Conservation (phyloP, 2,797 vertebrate species). For the Tauraco hartlaubi region DNA sequence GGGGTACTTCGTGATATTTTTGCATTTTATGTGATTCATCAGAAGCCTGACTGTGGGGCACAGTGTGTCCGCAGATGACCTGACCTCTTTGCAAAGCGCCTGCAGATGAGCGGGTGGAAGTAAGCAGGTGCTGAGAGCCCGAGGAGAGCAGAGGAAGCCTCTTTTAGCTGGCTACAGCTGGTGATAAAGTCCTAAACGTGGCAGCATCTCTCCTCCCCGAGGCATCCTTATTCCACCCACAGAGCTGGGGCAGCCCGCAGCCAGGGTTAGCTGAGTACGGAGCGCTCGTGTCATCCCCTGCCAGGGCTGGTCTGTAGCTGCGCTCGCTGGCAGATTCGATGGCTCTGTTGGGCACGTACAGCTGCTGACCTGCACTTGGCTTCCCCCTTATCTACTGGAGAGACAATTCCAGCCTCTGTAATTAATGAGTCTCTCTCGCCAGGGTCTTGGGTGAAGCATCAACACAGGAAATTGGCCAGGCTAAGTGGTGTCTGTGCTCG, state of each 20-base stretch:
- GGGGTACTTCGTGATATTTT: not conserved
- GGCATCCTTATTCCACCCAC: not conserved
- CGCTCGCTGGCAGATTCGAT: not conserved
- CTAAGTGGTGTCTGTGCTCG: not conserved
- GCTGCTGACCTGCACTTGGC: conserved; percentile 33
- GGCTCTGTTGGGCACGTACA: not conserved
- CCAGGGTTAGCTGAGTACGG: not conserved
- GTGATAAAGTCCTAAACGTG: not conserved
- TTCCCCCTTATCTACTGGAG: conserved; percentile 21
- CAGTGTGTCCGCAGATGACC: rapidly evolving
- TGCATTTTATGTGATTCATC: not conserved
- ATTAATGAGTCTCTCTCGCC: conserved; percentile 17
- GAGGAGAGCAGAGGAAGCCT: not conserved
- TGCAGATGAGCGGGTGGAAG: not conserved
- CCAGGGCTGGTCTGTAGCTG: not conserved
- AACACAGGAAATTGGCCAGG: conserved; percentile 16
- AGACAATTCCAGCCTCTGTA: conserved; percentile 42
- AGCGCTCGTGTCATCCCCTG: not conserved
- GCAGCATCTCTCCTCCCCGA: not conserved
- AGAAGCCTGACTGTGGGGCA: not conserved
- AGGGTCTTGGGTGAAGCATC: conserved; percentile 13
- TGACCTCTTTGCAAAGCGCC: not conserved
- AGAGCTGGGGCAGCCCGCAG: rapidly evolving
- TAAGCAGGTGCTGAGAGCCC: not conserved
- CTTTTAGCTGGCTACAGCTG: not conserved